Base-by-base conservation (phyloP, 2,797 vertebrate genomes). In the Echiichthys vipera region DNA sequence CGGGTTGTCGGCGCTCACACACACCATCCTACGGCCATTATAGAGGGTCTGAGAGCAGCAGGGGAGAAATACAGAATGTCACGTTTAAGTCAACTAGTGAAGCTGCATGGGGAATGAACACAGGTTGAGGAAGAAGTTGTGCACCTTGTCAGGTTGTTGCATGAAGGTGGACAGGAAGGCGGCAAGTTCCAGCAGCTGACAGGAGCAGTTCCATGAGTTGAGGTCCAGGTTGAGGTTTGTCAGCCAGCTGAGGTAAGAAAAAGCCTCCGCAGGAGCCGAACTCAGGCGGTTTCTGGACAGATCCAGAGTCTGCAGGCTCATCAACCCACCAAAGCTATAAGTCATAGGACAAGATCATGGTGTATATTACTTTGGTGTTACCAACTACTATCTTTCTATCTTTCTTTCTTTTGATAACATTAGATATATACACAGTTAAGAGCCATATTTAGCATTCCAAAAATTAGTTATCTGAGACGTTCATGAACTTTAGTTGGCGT, bases 131-230 rank as follows among this genome's bases (percentile, higher is more conserved):
- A 25, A 11, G 29, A 27, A 12, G 6, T 62, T 0, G 0, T 64
- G 22, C 20, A 91, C 93, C 78, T 84, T 90, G 59, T 87, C 89
- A 0, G 93, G 91, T 43, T 92, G 87, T 74, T 92, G 91, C 4
- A 92, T 67, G 49, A 91, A 96, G 71, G 70, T 91, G 47, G 90
- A 90, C 69, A 96, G 91, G 80, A 96, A 94, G 5, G 39, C 32
- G 2, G 89, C 86, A 15, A 95, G 84, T 0, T 92, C 91, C 65
- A 91, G 76, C 43, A 96, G 93, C 71, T 94, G 91, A 57, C 95
- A 96, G 13, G 91, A 93, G 67, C 96, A 96, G 81, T 92, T 95
- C 95, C 95, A 96, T 0, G 61, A 89, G 80, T 95, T 96, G 22
- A 92, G 86, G 36, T 95, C 93, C 71, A 96, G 84, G 65, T 94